These are phyloP conservation scores for Mobula hypostoma DNA, from an alignment of 2,113 vertebrate genomes.

Conservation along the genomic window DNA sequence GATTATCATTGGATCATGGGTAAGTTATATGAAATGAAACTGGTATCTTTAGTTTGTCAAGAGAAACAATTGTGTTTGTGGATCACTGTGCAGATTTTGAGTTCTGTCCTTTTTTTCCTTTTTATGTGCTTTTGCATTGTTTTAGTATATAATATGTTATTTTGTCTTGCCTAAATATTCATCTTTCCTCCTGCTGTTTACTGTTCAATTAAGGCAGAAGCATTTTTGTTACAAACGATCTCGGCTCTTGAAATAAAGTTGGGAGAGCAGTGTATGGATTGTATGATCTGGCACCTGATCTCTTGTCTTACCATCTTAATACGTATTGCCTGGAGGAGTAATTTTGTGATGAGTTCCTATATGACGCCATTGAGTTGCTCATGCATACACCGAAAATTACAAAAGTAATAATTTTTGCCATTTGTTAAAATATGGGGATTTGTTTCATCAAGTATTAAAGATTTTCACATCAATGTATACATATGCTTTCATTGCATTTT, in stretches of 20 bases:
- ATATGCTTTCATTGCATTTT: background rate
- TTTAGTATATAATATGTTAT: background rate
- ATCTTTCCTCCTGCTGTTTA: background rate
- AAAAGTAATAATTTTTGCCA: conserved; percentile 4
- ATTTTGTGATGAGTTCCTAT: background rate
- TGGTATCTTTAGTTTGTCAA: background rate
- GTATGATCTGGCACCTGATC: too few relatives aligned
- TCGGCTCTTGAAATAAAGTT: background rate
- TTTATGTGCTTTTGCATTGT: background rate
- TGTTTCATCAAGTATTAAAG: background rate
- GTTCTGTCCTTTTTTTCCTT: background rate
- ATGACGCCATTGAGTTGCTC: background rate
- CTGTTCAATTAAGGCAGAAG: background rate
- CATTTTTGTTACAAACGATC: background rate
- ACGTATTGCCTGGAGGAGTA: background rate
- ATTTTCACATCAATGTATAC: background rate
- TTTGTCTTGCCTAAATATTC: background rate
- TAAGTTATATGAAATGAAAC: background rate
- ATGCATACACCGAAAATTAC: background rate
- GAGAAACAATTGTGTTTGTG: background rate
- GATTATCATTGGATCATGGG: background rate
- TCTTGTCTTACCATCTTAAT: background rate
- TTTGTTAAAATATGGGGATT: background rate
- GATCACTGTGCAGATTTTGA: background rate
- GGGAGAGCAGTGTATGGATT: too few relatives aligned